Evolutionary conservation across 2,113 vertebrate genomes (phyloP).

Genomic region (Cavia porcellus): DNA sequence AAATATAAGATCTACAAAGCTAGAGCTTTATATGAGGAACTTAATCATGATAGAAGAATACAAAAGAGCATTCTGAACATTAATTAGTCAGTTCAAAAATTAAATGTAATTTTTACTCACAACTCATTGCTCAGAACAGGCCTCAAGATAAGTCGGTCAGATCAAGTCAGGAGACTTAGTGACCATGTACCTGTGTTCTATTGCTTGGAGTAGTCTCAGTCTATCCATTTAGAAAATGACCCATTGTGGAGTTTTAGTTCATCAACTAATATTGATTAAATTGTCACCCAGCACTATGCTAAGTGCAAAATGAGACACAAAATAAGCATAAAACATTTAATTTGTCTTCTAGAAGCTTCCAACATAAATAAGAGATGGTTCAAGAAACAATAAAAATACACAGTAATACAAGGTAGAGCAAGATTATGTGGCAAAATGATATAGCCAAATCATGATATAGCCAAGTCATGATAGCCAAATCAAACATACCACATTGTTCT

Average conservation of each 20-base stretch:
- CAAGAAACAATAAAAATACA: slow-evolving; percentile 35
- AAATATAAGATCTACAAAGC: slow-evolving; percentile 37
- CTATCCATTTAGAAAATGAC: neutral
- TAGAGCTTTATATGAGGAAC: neutral
- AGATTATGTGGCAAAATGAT: neutral
- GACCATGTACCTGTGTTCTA: neutral
- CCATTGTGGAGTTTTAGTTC: neutral
- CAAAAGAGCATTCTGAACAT: neutral
- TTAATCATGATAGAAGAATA: neutral
- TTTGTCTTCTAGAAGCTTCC: slow-evolving; percentile 16
- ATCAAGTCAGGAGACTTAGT: neutral
- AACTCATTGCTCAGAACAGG: neutral
- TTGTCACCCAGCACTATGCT: neutral
- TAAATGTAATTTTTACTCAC: neutral
- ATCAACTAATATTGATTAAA: slow-evolving; percentile 6
- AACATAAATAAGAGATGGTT: slow-evolving; percentile 7
- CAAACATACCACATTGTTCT: neutral
- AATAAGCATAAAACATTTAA: neutral
- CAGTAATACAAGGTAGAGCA: neutral
- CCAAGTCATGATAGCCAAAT: neutral
- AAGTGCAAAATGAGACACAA: neutral
- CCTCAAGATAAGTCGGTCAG: neutral
- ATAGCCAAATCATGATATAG: neutral
- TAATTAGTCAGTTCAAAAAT: neutral
- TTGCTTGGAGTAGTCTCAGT: neutral